Evolutionary conservation across 2,113 vertebrate species (phyloP), one percentile per base, ranked within the genome.

Genomic region (Mohoua ochrocephala): DNA sequence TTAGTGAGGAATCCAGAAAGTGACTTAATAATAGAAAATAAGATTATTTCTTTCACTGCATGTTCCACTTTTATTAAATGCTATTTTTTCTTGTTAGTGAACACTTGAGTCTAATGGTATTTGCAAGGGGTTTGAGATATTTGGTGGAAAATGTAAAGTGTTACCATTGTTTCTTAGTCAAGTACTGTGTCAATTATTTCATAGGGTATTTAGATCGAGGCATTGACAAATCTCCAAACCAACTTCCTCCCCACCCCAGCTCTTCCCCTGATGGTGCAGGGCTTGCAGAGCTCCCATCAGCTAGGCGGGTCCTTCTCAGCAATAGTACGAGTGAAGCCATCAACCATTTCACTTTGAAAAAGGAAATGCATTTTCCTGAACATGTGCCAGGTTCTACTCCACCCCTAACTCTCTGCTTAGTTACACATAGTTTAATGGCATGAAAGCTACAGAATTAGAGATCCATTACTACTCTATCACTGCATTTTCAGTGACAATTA

Each of bases 321-420:
- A 59, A 26, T 22, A 64, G 60, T 47, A 92, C 5, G 3, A 89
- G 47, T 64, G 77, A 96, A 80, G 78, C 91, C 89, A 97, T 87
- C 49, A 89, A 92, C 75, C 26, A 42, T 65, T 96, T 95, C 60
- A 56, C 83, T 97, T 68, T 79, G 69, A 76, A 93, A 98, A 95
- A 90, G 94, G 88, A 98, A 98, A 91, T 94, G 71, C 65, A 54
- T 77, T 95, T 97, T 94, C 56, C 84, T 95, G 79, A 69, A 88
- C 31, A 23, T 5, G 10, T 89, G 91, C 94, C 96, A 97, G 76
- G 37, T 65, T 73, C 71, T 74, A 89, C 91, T 95, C 84, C 89
- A 95, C 89, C 96, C 71, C 68, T 87, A 81, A 65, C 42, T 74
- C 79, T 78, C 57, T 84, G 54, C 73, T 69, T 80, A 94, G 41